Conservation (phyloP, 1,140 invertebrate genomes). For the Kradibia gibbosae region DNA sequence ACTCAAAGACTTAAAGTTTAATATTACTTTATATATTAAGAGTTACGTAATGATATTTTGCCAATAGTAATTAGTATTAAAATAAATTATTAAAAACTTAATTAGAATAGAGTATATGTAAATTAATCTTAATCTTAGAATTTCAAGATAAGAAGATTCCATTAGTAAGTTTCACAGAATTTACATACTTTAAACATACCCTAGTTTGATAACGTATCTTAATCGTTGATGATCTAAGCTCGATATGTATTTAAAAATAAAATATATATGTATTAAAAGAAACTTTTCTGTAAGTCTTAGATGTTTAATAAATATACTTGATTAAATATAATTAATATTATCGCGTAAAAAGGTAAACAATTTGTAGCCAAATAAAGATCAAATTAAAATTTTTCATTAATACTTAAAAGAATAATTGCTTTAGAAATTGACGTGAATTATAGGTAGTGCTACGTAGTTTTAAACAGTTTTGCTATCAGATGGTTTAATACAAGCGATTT, state of each 20-base stretch:
- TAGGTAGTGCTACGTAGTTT: too few species aligned
- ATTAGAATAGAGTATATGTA: neutral
- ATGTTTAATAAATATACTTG: too few species aligned
- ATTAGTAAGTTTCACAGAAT: conserved; percentile 18
- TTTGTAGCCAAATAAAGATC: too few species aligned
- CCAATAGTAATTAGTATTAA: neutral
- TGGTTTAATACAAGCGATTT: neutral
- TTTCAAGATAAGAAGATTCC: conserved; percentile 28
- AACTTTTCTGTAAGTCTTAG: too few species aligned
- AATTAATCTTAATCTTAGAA: neutral
- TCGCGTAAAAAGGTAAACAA: too few species aligned
- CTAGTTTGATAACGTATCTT: conserved; percentile 17
- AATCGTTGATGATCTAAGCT: neutral
- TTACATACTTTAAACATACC: conserved; percentile 17
- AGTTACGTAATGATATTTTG: neutral
- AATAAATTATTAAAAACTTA: neutral
- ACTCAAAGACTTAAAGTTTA: neutral
- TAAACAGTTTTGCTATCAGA: neutral
- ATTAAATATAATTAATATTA: too few species aligned
- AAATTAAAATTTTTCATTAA: too few species aligned
- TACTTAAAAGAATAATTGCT: too few species aligned
- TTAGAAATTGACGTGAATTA: too few species aligned
- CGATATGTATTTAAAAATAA: neutral
- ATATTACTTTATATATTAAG: neutral
- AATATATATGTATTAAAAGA: too few species aligned